These are phyloP conservation scores for Smithornis capensis DNA, from an alignment of 2,113 vertebrate genomes.

Conservation along the genomic window DNA sequence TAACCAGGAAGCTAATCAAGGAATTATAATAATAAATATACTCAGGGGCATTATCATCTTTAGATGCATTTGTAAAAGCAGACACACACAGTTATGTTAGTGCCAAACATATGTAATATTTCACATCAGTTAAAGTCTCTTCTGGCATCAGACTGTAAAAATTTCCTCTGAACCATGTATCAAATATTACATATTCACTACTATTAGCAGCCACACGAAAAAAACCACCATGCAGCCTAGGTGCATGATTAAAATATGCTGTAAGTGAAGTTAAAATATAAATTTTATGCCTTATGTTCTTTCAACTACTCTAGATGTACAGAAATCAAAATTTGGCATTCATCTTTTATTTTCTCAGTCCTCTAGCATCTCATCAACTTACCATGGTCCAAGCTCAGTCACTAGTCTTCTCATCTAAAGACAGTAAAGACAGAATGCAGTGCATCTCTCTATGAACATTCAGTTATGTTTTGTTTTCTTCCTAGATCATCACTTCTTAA, in stretches of 20 bases:
- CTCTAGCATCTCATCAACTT: neutral
- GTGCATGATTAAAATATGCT: neutral
- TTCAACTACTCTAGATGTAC: neutral
- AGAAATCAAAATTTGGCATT: neutral
- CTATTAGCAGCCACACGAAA: neutral
- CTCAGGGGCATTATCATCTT: neutral
- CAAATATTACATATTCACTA: neutral
- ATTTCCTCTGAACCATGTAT: neutral
- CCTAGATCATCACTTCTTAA: neutral
- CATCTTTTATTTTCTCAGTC: neutral
- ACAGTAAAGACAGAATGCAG: neutral
- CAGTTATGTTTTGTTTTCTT: neutral
- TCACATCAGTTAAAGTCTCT: neutral
- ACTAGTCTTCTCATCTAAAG: neutral
- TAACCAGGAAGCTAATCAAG: conserved; percentile 8
- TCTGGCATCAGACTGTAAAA: neutral
- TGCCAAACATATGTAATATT: conserved; percentile 12
- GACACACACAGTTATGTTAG: neutral
- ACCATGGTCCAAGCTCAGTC: neutral
- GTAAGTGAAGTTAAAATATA: neutral
- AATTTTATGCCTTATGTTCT: neutral
- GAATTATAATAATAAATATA: conserved; percentile 24
- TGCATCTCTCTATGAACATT: neutral
- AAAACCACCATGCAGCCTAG: neutral
- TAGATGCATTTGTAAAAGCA: neutral